Conservation (phyloP, 1,140 invertebrate genomes). For the Chymomyza costata region DNA sequence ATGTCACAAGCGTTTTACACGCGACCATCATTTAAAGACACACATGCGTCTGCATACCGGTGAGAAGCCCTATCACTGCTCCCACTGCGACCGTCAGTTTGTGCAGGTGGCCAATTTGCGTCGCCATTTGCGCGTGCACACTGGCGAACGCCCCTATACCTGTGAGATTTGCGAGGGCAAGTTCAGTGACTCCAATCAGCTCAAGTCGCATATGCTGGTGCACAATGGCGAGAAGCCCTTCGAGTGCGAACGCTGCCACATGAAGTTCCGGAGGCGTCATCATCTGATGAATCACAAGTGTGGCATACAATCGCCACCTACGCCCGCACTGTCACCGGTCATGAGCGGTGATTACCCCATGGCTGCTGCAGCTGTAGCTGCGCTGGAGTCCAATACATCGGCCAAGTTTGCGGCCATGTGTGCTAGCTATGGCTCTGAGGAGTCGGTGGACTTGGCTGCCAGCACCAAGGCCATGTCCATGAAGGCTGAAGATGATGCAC, state of each 20-base stretch:
- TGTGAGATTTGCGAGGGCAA: constrained; percentile 91
- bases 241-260: constrained; percentile 84
- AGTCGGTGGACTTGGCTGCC: constrained; percentile 58
- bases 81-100: constrained; percentile 92
- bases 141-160: constrained; percentile 94
- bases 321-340: constrained; percentile 52
- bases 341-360: constrained; percentile 57
- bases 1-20: constrained; percentile 95
- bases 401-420: constrained; percentile 61
- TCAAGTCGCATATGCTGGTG: constrained; percentile 93
- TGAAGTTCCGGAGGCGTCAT: constrained; percentile 87
- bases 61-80: constrained; percentile 94
- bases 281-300: constrained; percentile 92
- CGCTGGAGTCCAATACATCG: constrained; percentile 33
- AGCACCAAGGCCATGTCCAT: constrained; percentile 14
- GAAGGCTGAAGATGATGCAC: constrained; percentile 55
- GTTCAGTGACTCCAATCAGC: constrained; percentile 95
- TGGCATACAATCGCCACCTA: constrained; percentile 76
- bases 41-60: constrained; percentile 95
- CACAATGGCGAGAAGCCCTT: constrained; percentile 94
- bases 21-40: constrained; percentile 96
- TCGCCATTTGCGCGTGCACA: constrained; percentile 94
- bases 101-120: constrained; percentile 96
- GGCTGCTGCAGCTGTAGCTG: constrained; percentile 40
- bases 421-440: constrained; percentile 61